phyloP scores from a whole-genome alignment of 2,113 vertebrate genomes.

The Ciconia stormi region DNA sequence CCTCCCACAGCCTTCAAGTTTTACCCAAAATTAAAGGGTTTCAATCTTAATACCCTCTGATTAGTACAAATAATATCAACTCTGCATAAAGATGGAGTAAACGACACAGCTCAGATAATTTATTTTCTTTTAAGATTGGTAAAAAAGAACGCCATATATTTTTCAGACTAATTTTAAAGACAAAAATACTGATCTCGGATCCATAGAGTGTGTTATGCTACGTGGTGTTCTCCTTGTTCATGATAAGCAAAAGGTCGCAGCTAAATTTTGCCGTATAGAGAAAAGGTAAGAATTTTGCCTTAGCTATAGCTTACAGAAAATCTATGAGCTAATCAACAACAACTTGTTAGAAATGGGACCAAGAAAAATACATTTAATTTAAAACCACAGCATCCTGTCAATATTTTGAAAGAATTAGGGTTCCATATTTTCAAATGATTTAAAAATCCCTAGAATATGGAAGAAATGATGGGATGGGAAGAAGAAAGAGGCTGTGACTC shows the following conservation, averaged over 20 bases:
- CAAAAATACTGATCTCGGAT: neutral
- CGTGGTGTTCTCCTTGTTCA: neutral
- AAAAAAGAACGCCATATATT: rapidly evolving
- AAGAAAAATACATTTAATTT: neutral
- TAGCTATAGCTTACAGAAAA: neutral
- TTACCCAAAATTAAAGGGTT: neutral
- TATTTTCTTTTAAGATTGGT: neutral
- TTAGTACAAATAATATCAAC: neutral
- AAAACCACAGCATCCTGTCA: neutral
- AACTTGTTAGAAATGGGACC: neutral
- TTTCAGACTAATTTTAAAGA: neutral
- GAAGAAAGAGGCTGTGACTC: neutral
- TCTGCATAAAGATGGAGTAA: neutral
- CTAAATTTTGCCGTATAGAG: neutral
- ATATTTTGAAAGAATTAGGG: neutral
- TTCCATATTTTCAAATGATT: neutral
- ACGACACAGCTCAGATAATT: neutral
- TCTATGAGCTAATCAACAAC: neutral
- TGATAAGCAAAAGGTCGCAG: neutral
- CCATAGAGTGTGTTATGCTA: neutral
- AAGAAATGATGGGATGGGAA: neutral
- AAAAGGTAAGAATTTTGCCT: neutral
- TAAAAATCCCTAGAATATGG: neutral
- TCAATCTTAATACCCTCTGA: neutral
- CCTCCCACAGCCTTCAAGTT: neutral